phyloP scores from a whole-genome alignment of 2,113 vertebrate genomes.

The Nestor notabilis region DNA sequence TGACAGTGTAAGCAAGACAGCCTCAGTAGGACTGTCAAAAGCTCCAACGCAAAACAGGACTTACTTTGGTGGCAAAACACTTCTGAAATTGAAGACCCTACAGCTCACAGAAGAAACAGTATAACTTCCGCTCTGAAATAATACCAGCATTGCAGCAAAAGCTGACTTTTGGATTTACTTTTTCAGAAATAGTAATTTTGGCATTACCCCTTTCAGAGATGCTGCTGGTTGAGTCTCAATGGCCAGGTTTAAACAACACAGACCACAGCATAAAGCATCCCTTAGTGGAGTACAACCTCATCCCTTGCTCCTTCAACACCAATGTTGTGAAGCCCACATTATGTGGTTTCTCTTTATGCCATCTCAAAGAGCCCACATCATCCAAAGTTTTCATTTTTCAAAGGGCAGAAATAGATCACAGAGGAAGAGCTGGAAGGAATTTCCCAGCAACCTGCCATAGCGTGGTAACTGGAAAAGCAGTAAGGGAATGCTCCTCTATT shows the following conservation, averaged over 20 bases:
- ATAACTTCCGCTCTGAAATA: background rate
- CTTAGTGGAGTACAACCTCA: background rate
- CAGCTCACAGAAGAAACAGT: background rate
- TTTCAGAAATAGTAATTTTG: background rate
- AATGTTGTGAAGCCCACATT: accelerated
- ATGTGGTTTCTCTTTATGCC: background rate
- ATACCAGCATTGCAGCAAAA: background rate
- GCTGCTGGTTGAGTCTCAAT: background rate
- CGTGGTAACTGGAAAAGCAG: background rate
- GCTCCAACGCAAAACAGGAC: background rate
- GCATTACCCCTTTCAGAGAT: background rate
- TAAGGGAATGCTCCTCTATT: background rate
- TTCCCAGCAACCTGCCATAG: background rate
- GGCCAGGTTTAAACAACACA: background rate
- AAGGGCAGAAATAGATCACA: background rate
- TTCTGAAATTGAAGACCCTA: background rate
- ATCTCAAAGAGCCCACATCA: background rate
- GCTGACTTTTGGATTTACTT: background rate
- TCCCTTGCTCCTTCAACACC: background rate
- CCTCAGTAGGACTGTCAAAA: background rate
- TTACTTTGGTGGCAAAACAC: background rate
- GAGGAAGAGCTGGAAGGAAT: background rate
- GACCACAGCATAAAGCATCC: background rate
- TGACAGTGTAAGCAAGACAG: background rate
- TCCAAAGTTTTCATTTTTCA: background rate